Percentiles rank a stretch among this genome's conserved stretches.
phyloP scores from a whole-genome alignment of 2,113 vertebrate genomes.

The Microtus pennsylvanicus region DNA sequence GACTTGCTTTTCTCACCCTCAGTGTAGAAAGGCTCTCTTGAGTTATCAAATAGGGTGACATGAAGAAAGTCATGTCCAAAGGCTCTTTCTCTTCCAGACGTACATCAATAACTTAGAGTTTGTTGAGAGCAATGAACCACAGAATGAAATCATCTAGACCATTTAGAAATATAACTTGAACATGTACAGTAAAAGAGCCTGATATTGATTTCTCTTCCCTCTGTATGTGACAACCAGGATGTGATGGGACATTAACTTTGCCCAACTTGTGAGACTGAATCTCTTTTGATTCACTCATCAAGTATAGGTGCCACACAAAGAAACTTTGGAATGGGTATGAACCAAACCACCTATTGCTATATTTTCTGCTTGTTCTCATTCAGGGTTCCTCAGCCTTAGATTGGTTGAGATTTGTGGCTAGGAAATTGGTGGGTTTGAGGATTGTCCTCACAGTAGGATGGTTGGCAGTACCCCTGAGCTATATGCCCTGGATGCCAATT shows the following conservation, averaged over 20 bases:
- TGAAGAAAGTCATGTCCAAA: constrained; percentile 28
- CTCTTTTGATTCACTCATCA: not conserved
- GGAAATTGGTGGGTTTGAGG: not conserved
- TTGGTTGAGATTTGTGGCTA: not conserved
- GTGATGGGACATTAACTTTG: not conserved
- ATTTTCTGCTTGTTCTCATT: not conserved
- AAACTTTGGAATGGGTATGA: not conserved
- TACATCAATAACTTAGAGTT: constrained; percentile 5
- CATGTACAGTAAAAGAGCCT: not conserved
- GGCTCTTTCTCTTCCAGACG: not conserved
- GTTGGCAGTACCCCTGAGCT: not conserved
- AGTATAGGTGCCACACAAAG: not conserved
- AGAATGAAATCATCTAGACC: not conserved
- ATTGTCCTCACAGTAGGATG: not conserved
- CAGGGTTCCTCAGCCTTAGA: not conserved
- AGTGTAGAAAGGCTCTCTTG: not conserved
- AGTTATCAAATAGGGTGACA: not conserved
- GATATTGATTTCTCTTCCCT: not conserved
- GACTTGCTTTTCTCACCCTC: constrained; percentile 20
- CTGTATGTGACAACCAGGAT: not conserved
- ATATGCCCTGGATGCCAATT: not conserved
- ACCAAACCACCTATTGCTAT: not conserved
- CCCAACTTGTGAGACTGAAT: not conserved
- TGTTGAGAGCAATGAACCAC: not conserved
- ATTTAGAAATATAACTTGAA: constrained; percentile 31